Evolutionary conservation across 1,140 invertebrate species (phyloP), one percentile per base, ranked within the genome.

Genomic region (Cotesia chilonis): DNA sequence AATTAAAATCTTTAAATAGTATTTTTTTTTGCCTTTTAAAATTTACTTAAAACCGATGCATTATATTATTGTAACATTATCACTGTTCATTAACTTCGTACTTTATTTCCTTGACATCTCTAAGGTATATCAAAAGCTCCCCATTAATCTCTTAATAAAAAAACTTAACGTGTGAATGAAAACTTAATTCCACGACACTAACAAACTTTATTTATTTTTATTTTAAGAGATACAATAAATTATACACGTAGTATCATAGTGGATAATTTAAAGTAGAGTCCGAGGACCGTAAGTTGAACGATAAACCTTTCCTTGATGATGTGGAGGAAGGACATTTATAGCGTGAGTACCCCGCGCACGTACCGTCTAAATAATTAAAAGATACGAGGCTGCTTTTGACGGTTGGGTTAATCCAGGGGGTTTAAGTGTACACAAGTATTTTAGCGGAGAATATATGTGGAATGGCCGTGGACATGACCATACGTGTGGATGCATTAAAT

Each of bases 331-430:
- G 76, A 75, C 83, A 83, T 84, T 83, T 84, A 85, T 84, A 84
- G 83, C 80, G 81, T 80, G 80, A 78, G 81, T 83, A 83, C 84
- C 76, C 74, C 78, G 79, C 81, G 75, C 74, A 75, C 64, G 14
- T 60, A 20, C 28, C 37, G 55, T 80, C 81, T 82, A 84, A 84
- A 85, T 86, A 86, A 85, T 85, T 84, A 85, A 86, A 86, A 85
- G 84, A 86, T 84, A 84, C 82, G 81, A 78, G 76, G 76, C 74
- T 74, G 74, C 76, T 74, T 78, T 76, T 77, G 74, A 77, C 76
- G 74, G 70, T 75, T 69, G 10, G 37, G 35, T 64, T 64, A 64
- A 64, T 64, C 35, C 36, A 35, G 28, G 61, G 61, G 36, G 35
- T 37, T 28, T 28, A 36, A 36, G 28, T 35, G 20, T 60, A 60